A percentile compares a stretch with the other conserved stretches of the same genome.
These are phyloP conservation scores for Perizoma flavofasciatum DNA, from an alignment of 2,888 invertebrate species.

Conservation along the genomic window DNA sequence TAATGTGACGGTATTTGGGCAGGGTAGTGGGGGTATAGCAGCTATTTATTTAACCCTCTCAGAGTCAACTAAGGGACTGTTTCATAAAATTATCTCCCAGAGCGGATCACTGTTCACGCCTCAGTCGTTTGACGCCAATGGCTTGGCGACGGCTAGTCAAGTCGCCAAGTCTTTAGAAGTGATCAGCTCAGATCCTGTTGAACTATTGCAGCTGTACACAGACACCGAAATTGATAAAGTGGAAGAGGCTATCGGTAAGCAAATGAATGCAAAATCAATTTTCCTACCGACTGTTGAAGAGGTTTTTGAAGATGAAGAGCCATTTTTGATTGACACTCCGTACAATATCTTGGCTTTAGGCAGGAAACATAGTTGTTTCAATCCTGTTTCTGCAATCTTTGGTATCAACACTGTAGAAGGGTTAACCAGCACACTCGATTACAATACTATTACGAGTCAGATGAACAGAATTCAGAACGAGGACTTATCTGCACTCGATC, in stretches of 20 bases:
- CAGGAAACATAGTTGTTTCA: slow-evolving; percentile 47
- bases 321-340: slow-evolving; percentile 70
- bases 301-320: slow-evolving; percentile 64
- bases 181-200: slow-evolving; percentile 56
- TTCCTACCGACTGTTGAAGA: slow-evolving; percentile 71
- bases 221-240: slow-evolving; percentile 59
- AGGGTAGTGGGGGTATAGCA: slow-evolving; percentile 73
- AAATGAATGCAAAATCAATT: slow-evolving; percentile 71
- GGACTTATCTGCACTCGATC: slow-evolving; percentile 65
- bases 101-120: slow-evolving; percentile 70
- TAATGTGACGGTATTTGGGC: slow-evolving; percentile 76
- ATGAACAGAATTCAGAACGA: slow-evolving; percentile 68
- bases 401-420: slow-evolving; percentile 84
- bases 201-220: slow-evolving; percentile 57
- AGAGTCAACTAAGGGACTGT: slow-evolving; percentile 68
- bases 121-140: slow-evolving; percentile 63
- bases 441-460: slow-evolving; percentile 67
- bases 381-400: slow-evolving; percentile 77
- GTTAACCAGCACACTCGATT: slow-evolving; percentile 69
- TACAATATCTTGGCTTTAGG: slow-evolving; percentile 67
- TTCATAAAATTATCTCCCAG: slow-evolving; percentile 69
- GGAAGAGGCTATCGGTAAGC: slow-evolving; percentile 71
- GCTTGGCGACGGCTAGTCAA: slow-evolving; percentile 65
- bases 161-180: slow-evolving; percentile 69
- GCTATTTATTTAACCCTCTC: slow-evolving; percentile 72